Percentiles rank a stretch among this genome's conserved stretches.
Conservation (phyloP, 2,797 vertebrate species). For the Ficedula albicollis region DNA sequence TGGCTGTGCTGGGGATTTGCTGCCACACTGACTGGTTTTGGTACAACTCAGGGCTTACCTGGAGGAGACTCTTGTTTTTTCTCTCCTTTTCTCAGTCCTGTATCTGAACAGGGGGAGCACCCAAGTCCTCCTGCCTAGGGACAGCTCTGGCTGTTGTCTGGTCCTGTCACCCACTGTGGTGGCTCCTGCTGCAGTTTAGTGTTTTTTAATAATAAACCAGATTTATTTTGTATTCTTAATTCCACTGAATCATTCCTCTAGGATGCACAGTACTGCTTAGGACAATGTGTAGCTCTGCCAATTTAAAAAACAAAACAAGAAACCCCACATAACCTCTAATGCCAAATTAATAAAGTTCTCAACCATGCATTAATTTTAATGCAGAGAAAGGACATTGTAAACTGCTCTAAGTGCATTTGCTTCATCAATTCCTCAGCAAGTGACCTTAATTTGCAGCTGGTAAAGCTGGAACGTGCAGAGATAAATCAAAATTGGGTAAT, state of each 20-base stretch:
- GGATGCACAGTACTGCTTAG: neutral
- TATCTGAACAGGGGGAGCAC: neutral
- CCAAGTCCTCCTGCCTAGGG: neutral
- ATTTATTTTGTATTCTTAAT: neutral
- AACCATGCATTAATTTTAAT: neutral
- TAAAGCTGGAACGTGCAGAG: fast-evolving
- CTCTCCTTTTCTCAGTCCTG: neutral
- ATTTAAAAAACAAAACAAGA: neutral
- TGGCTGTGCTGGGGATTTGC: neutral
- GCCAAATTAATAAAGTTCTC: neutral
- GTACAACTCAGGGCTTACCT: fast-evolving
- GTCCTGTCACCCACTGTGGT: neutral
- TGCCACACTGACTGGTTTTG: neutral
- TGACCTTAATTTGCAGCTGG: neutral
- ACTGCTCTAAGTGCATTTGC: neutral
- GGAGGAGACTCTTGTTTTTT: neutral
- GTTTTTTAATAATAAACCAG: neutral
- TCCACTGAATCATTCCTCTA: neutral
- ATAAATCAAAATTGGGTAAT: neutral
- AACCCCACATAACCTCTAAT: neutral
- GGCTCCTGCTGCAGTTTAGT: neutral
- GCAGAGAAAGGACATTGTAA: neutral
- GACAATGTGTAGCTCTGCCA: too few species aligned
- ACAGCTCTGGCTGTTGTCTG: neutral
- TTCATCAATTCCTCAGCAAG: fast-evolving